Conservation (phyloP, 2,113 vertebrate genomes). For the Tympanuchus pallidicinctus region DNA sequence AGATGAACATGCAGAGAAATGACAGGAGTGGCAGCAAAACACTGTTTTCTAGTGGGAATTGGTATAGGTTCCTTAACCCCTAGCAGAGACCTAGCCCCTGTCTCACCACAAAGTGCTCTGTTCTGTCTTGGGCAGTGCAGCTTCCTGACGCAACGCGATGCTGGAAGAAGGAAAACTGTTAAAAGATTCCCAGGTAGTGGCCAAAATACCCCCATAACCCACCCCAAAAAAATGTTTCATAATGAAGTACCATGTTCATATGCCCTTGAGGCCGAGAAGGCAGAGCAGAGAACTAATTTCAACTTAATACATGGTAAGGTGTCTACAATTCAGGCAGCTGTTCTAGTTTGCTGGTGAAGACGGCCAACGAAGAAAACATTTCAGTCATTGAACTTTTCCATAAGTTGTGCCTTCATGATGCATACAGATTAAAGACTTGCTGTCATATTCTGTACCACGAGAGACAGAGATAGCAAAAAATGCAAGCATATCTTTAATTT, state of each 20-base stretch:
- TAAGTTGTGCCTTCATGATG: neutral
- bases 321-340: neutral
- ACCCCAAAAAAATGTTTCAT: neutral
- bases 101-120: neutral
- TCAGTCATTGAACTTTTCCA: neutral
- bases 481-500: neutral
- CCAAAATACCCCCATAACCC: neutral
- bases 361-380: neutral
- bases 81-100: neutral
- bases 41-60: accelerated
- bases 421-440: neutral
- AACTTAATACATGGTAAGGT: neutral
- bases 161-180: neutral
- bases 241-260: neutral
- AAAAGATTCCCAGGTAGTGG: neutral
- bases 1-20: neutral
- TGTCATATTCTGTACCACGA: neutral
- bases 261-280: neutral
- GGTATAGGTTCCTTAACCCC: neutral
- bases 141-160: accelerated
- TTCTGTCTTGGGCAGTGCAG: neutral
- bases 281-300: neutral
- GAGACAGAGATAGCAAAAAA: neutral
- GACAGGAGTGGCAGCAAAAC: neutral
- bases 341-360: neutral